Evolutionary conservation across 2,888 invertebrate species (phyloP).

Genomic region (Aphidius colemani): DNA sequence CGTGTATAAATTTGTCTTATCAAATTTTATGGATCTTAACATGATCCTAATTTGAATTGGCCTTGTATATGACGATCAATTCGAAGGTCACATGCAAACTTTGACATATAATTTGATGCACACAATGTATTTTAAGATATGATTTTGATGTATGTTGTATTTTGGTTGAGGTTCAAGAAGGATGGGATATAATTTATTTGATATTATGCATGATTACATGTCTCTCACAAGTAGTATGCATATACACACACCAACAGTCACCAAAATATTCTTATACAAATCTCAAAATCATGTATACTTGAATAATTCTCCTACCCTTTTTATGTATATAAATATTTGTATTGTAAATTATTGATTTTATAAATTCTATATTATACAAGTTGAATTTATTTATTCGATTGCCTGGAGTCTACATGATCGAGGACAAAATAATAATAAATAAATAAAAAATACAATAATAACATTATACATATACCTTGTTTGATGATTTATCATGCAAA

Average conservation of each 20-base stretch:
- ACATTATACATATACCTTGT: too few relatives aligned
- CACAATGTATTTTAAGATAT: neutral
- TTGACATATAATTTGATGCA: neutral
- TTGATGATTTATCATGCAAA: too few relatives aligned
- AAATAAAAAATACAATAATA: too few relatives aligned
- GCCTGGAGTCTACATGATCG: too few relatives aligned
- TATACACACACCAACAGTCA: neutral
- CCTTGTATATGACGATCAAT: constrained; percentile 8
- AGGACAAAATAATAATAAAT: too few relatives aligned
- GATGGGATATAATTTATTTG: neutral
- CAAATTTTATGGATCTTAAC: neutral
- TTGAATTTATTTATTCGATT: too few relatives aligned
- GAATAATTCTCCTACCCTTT: constrained; percentile 1
- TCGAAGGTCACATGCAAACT: constrained; percentile 10
- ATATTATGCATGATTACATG: constrained; percentile 14
- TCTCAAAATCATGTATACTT: constrained; percentile 4
- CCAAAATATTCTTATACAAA: constrained; percentile 12
- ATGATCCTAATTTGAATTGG: neutral
- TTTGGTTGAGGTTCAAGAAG: too few relatives aligned
- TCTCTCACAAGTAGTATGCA: neutral
- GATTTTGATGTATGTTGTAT: neutral
- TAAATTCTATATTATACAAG: too few relatives aligned
- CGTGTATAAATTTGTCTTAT: constrained; percentile 5
- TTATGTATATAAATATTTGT: too few relatives aligned
- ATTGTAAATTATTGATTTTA: too few relatives aligned